phyloP scores from a whole-genome alignment of 2,113 vertebrate species.

The Acrocephalus kingi region DNA sequence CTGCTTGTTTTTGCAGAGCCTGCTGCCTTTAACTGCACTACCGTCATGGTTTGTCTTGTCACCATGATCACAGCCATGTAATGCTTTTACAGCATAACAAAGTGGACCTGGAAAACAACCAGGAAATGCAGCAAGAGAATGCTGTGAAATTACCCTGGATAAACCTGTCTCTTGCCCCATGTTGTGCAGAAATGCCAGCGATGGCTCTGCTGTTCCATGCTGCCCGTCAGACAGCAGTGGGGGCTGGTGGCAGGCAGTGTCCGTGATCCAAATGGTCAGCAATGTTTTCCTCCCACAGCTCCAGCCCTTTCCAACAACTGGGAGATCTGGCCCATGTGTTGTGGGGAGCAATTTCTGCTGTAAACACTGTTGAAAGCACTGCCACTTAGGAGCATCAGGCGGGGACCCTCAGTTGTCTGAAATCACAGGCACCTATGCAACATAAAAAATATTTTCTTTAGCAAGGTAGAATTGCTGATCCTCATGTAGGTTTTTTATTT shows the following conservation, averaged over 20 bases:
- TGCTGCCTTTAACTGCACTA: neutral
- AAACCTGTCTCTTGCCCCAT: neutral
- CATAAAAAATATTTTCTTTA: neutral
- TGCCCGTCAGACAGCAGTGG: neutral
- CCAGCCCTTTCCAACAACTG: fast-evolving
- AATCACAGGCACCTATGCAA: neutral
- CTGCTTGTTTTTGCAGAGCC: neutral
- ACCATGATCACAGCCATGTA: conserved; percentile 8
- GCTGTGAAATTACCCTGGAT: neutral
- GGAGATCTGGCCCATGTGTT: fast-evolving
- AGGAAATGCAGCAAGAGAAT: neutral
- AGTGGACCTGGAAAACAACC: conserved; percentile 33
- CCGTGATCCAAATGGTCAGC: neutral
- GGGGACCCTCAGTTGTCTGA: neutral
- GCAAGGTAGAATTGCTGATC: neutral
- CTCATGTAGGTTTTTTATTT: neutral
- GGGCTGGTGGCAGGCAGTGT: neutral
- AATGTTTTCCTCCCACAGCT: neutral
- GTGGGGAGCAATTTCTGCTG: neutral
- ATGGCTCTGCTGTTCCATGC: neutral
- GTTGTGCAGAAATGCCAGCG: neutral
- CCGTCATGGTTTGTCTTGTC: neutral
- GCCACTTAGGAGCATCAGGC: neutral
- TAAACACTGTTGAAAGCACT: neutral
- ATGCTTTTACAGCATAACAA: neutral